Evolutionary conservation across 2,888 invertebrate genomes (phyloP), one percentile per base, ranked within the genome.

Genomic region (Eupithecia subumbrata): DNA sequence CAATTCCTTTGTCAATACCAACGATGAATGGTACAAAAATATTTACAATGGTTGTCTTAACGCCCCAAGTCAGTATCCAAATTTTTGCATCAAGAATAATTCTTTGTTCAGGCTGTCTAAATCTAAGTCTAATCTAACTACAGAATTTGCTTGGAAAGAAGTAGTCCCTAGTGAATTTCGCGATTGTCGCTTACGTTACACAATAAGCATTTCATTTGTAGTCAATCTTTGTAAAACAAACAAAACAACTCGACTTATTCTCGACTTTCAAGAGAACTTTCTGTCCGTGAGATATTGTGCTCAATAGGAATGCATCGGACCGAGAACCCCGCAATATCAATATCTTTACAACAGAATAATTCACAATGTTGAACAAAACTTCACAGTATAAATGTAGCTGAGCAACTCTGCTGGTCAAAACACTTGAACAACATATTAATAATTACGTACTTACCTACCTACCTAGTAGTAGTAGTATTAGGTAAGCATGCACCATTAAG

Each of bases 261-360:
- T 85, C 84, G 82, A 84, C 83, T 83, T 76, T 69, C 69, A 73
- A 76, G 82, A 84, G 82, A 85, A 67, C 69, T 84, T 76, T 73
- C 72, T 78, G 78, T 73, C 85, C 84, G 84, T 81, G 79, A 84
- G 83, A 84, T 86, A 89, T 89, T 88, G 87, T 84, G 86, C 83
- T 84, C 88, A 87, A 90, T 91, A 87, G 88, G 88, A 90, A 87
- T 81, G 84, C 87, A 81, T 76, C 86, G 86, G 85, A 90, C 90
- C 91, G 85, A 80, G 63, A 78, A 75, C 82, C 67, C 69, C 69
- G 86, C 88, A 92, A 93, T 94, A 93, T 92, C 91, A 93, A 93
- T 93, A 90, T 91, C 88, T 71, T 73, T n/a, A 73, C 77, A 77
- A 75, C 77, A 73, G 72, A 75, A 73, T 71, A 73, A 73, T 64